A percentile compares a stretch with the other conserved stretches of the same genome.
Conservation (phyloP, 2,888 invertebrate species). For the Machimus rusticus region DNA sequence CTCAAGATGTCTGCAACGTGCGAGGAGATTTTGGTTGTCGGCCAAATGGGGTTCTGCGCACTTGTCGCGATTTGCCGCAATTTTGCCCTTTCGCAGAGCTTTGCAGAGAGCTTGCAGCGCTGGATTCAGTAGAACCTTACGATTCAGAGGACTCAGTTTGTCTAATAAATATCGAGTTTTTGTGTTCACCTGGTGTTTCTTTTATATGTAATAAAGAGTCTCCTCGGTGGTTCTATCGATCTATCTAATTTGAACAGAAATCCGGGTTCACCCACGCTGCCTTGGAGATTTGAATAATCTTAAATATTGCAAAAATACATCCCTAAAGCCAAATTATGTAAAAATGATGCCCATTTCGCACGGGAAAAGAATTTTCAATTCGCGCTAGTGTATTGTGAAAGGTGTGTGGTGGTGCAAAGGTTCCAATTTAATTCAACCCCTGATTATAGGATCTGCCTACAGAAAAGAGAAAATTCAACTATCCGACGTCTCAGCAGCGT, state of each 20-base stretch:
- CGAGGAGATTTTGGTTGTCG: background rate
- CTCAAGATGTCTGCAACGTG: conserved; percentile 11
- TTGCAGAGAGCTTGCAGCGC: background rate
- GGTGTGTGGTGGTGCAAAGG: background rate
- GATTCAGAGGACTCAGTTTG: background rate
- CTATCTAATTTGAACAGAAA: background rate
- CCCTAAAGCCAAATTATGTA: background rate
- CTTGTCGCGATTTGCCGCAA: conserved; percentile 2
- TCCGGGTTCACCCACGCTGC: background rate
- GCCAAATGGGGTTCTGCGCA: conserved; percentile 9
- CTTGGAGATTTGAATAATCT: background rate
- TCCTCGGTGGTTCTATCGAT: background rate
- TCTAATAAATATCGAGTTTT: background rate
- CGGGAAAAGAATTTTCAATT: background rate
- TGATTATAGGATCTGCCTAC: background rate
- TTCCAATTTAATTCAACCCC: background rate
- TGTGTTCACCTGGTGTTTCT: background rate
- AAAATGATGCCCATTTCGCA: background rate
- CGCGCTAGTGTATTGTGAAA: background rate
- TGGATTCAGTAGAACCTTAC: conserved; percentile 1
- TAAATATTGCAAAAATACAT: background rate
- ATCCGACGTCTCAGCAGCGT: background rate
- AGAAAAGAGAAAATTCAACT: background rate
- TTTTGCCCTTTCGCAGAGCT: background rate
- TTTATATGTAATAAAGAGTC: background rate